Base-by-base conservation (phyloP, 2,113 vertebrate genomes). In the Aplodontia rufa region DNA sequence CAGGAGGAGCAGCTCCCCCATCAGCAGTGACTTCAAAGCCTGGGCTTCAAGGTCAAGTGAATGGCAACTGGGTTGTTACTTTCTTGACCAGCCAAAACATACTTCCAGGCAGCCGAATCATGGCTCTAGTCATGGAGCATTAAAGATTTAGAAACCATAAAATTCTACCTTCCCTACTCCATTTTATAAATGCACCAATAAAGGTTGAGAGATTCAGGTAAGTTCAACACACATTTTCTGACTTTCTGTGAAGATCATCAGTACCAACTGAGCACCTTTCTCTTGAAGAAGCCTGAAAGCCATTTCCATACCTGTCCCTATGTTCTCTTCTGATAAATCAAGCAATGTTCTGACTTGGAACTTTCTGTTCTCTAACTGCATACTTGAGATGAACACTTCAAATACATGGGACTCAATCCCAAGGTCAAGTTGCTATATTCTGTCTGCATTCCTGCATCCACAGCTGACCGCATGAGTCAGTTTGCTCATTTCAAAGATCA, bases 61-160 rank as follows among this genome's bases (percentile, higher is more conserved):
- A 92, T 90, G n/a, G 96, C 71, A 87, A 95, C 85, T 88, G 87
- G 37, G 64, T 1, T 91, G 82, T 80, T 94, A 92, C 92, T 96
- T 94, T 71, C 4, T 1, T 80, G 90, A 96, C 94, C 79, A 91
- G 88, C 91, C 95, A 93, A 1, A 58, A 93, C 78, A 86, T 93
- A 58, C 86, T 90, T 83, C 92, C 91, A 95, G 91, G 92, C 96
- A 93, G 97, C 96, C 96, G 90, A 97, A 97, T 97, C 91, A 96
- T 64, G 62, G 68, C 87, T 96, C 82, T 92, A 94, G 93, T 94
- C 91, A 74, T 94, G 72, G 96, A 97, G 84, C 82, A 94, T 92
- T 95, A 92, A 97, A 98, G 93, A 95, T 97, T 97, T 91, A 95
- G 97, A 97, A 97, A 97, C 95, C 92, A 97, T 95, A 97, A 55